Conservation (phyloP, 2,113 vertebrate species). For the Platichthys stellatus region DNA sequence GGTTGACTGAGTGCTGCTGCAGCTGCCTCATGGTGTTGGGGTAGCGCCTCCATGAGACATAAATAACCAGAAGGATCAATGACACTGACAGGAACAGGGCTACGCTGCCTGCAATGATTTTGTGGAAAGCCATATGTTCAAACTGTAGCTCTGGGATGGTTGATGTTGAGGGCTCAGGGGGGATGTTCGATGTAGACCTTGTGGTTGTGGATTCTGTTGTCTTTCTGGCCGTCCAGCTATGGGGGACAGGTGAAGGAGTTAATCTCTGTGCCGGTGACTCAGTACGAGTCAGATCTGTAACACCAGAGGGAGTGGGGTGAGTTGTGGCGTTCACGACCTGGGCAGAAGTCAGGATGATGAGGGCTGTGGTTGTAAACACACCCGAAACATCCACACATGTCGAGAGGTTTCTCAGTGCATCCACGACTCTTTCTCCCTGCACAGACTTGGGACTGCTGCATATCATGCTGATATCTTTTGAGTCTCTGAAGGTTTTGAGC, state of each 20-base stretch:
- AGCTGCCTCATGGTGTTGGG: slow-evolving; percentile 96
- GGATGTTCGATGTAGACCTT: slow-evolving; percentile 31
- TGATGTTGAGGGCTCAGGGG: slow-evolving; percentile 71
- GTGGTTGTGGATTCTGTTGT: slow-evolving; percentile 36
- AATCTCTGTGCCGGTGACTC: slow-evolving; percentile 80
- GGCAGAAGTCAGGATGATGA: slow-evolving; percentile 41
- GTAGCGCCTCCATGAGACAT: slow-evolving; percentile 96
- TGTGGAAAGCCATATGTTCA: slow-evolving; percentile 95
- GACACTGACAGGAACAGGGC: slow-evolving; percentile 95
- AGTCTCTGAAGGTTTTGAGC: slow-evolving; percentile 91
- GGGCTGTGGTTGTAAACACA: slow-evolving; percentile 47
- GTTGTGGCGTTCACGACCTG: slow-evolving; percentile 76
- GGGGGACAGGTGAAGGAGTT: slow-evolving; percentile 78
- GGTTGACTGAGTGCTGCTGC: slow-evolving; percentile 94
- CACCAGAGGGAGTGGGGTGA: slow-evolving; percentile 70
- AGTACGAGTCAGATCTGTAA: slow-evolving; percentile 60
- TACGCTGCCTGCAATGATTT: slow-evolving; percentile 95
- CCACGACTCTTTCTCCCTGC: slow-evolving; percentile 92
- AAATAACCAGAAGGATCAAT: slow-evolving; percentile 97
- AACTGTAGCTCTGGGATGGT: slow-evolving; percentile 87
- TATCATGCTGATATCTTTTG: slow-evolving; percentile 94
- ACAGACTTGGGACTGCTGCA: slow-evolving; percentile 93
- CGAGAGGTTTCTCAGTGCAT: slow-evolving; percentile 88
- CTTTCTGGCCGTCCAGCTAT: slow-evolving; percentile 68
- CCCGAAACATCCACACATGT: slow-evolving; percentile 82